Evolutionary conservation across 2,888 invertebrate species (phyloP), one percentile per base, ranked within the genome.

Genomic region (Deilephila elpenor): DNA sequence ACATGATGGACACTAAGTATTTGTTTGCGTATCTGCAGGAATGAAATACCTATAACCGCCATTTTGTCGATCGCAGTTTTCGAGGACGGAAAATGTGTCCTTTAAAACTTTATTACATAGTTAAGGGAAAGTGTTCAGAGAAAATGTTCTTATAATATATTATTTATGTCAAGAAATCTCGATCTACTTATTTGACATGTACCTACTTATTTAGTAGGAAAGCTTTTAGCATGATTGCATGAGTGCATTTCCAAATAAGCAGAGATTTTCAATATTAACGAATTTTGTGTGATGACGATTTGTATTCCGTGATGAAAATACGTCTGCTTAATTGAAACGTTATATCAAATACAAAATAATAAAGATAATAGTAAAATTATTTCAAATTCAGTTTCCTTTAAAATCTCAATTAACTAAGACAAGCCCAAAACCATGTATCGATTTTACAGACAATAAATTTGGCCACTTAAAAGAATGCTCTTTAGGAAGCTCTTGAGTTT

Each of bases 141-240:
- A 84, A 91, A 89, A 84, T 84, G 86, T 88, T 84, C 92, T 92
- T 92, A 93, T 77, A 89, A 85, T n/a, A n/a, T n/a, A n/a, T 90
- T 92, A 92, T 86, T 88, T 92, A 90, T 89, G 90, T 89, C 88
- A 91, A 93, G 89, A 91, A 90, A 90, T 86, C 84, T 90, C 83
- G 83, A 91, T 89, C 92, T 93, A 93, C 91, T 89, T 89, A 90
- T 80, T 87, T 83, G 87, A 88, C 86, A 89, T 88, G 86, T 87
- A 80, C 89, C 88, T 89, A 92, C 89, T 81, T 82, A 82, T 81
- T 85, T 83, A 86, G 91, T 90, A 92, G 92, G 89, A 83, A 93
- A 93, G 93, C 93, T 84, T 88, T 86, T 89, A 93, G 93, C 93
- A 92, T 92, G 93, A 93, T 89, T 83, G 86, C 78, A 90, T 89